Evolutionary conservation across 1,140 invertebrate genomes (phyloP), one percentile per base, ranked within the genome.

Genomic region (Proctacanthus coquilletti): DNA sequence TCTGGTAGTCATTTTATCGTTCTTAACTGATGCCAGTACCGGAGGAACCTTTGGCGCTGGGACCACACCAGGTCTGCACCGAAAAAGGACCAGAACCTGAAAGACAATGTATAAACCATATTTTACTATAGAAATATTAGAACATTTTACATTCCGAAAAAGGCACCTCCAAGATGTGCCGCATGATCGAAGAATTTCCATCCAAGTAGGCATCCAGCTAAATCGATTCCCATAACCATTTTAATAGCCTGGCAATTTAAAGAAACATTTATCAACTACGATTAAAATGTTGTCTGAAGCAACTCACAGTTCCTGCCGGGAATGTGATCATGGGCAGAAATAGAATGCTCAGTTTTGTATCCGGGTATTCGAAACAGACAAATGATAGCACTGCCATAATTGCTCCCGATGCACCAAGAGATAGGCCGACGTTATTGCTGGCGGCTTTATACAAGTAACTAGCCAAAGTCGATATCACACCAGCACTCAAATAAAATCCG

Each of bases 151-250:
- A 96, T 72, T 69, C 93, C 93, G 68, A 81, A 91, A 27, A 89
- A 50, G 25, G 84, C 79, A 36, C 93, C 93, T 34, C 89, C 88
- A 46, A 98, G 73, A 80, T 98, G 94, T 19, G 89, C 93, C n/a
- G 92, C 91, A 68, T 98, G 93, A 56, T 98, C 94, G 57, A 97
- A 86, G 41, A 88, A 72, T 59, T 74, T 78, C 89, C 91, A 97
- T n/a, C 84, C 72, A 17, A 91, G 52, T 4, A 92, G 20, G 23
- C 93, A 68, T 14, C 92, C 92, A 18, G 73, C 64, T 33, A 75
- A 56, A 62, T 97, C 93, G 21, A 96, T 52, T 2, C 71, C 66
- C 54, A 96, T 74, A 31, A 96, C 67, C 8, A 73, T 77, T 68
- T 89, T 91, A 20, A 97, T 72, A 33, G 83, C 92, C 84, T 88